Conservation (phyloP, 2,888 invertebrate species). For the Megalurothrips usitatus region DNA sequence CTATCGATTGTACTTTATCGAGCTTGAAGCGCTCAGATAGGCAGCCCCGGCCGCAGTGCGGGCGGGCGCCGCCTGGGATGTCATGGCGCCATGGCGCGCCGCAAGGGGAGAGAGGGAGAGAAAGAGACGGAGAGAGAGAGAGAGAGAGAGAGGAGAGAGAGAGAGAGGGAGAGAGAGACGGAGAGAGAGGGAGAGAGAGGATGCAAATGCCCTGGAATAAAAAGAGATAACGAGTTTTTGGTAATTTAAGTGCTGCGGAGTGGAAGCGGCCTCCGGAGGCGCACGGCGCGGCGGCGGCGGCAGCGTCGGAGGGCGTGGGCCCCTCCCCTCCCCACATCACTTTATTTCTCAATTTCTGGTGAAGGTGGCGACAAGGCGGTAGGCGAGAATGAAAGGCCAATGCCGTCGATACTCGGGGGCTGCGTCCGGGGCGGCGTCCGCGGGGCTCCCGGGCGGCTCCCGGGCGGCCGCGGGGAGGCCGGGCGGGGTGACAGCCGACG, state of each 20-base stretch:
- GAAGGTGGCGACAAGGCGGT: conserved; percentile 15
- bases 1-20: conserved; percentile 26
- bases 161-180: not conserved
- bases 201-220: conserved; percentile 26
- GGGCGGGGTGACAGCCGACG: too few species aligned
- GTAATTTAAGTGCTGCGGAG: conserved; percentile 24
- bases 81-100: not conserved
- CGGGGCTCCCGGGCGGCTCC: not conserved
- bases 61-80: not conserved
- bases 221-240: conserved; percentile 26
- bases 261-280: conserved; percentile 11
- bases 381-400: not conserved
- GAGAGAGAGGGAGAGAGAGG: not conserved
- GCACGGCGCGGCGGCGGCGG: not conserved
- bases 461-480: too few species aligned
- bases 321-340: not conserved
- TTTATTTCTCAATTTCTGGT: conserved; percentile 24
- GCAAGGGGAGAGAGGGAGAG: not conserved
- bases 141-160: not conserved
- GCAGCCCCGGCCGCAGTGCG: not conserved
- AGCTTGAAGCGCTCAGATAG: conserved; percentile 17
- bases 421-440: not conserved
- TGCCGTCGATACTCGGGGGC: conserved; percentile 9
- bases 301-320: not conserved
- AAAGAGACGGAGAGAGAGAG: not conserved